Evolutionary conservation across 2,888 invertebrate species (phyloP), one percentile per base, ranked within the genome.

Genomic region (Xiphydria camelus): DNA sequence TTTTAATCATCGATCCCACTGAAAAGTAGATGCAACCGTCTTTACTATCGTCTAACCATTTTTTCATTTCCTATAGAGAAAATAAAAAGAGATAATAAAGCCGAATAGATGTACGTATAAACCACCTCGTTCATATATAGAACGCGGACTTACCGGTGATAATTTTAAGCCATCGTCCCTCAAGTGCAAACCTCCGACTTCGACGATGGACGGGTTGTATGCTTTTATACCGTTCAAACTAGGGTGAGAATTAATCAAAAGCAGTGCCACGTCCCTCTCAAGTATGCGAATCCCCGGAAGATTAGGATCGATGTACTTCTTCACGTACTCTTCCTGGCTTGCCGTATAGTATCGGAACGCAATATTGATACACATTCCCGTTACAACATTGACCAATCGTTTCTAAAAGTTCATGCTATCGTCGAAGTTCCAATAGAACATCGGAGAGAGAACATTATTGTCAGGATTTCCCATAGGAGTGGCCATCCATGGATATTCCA

Each of bases 211-310:
- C 1, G 79, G 75, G 0, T 78, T 76, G 40, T 77, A 54, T 1
- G 79, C 70, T 33, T 77, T 76, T 0, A 77, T 71, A 1, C 80
- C 79, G 41, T 76, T 78, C 25, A 80, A 51, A 3, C 79, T 76
- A 53, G 76, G 79, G 61, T 80, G 79, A 15, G 78, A 78, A 53
- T 80, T 80, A 1, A 80, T 73, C 52, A 78, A 72, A 37, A 76
- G 59, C 7, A 75, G 17, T 15, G 56, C 40, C 51, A 72, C 51
- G 41, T 70, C 67, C 18, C 51, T 60, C 22, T 45, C 45, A 15
- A 45, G 20, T 10, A 25, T 19, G 4, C 33, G 37, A 25, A 54
- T 12, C 4, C 20, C 33, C 1, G 48, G 43, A 15, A 38, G 34
- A 5, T 25, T 43, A 2, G 32, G 21, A 22, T 33, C 41, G 12